Conservation (phyloP, 2,797 vertebrate genomes). For the Microcaecilia unicolor region DNA sequence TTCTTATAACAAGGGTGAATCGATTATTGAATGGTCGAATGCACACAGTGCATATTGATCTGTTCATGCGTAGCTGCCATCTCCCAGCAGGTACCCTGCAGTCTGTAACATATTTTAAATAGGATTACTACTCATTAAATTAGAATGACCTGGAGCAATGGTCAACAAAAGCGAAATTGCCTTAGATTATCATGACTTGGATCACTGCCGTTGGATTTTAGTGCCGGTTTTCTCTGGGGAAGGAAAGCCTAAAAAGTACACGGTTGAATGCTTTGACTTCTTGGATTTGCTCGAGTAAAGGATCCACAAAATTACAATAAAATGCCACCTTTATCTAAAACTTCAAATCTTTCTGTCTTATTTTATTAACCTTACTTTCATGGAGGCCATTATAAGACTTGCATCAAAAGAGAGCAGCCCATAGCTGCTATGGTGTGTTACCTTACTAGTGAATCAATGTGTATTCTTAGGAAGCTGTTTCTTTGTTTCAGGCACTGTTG, state of each 20-base stretch:
- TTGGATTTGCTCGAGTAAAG: constrained; percentile 18
- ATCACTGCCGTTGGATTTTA: constrained; percentile 26
- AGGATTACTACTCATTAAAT: constrained; percentile 53
- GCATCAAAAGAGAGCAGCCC: constrained; percentile 2
- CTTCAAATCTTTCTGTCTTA: not conserved
- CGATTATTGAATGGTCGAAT: constrained; percentile 54
- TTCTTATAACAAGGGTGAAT: constrained; percentile 59
- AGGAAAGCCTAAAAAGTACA: constrained; percentile 19
- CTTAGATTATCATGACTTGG: constrained; percentile 40
- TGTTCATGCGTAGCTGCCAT: constrained; percentile 33
- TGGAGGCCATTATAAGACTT: constrained; percentile 7
- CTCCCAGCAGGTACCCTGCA: constrained; percentile 42
- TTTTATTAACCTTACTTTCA: constrained; percentile 3
- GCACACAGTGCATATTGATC: constrained; percentile 56
- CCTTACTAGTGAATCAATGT: not conserved
- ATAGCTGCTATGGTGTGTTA: not conserved
- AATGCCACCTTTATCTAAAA: constrained; percentile 10
- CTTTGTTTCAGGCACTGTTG: constrained; percentile 8
- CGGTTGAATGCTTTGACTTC: constrained; percentile 20
- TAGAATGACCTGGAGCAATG: constrained; percentile 44
- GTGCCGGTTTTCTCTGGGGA: constrained; percentile 3
- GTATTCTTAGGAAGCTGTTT: not conserved
- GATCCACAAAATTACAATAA: constrained; percentile 13
- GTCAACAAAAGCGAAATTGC: constrained; percentile 45
- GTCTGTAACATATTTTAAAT: constrained; percentile 49